Base-by-base conservation (phyloP, 2,797 vertebrate genomes). In the Melanotaenia pygmaea region DNA sequence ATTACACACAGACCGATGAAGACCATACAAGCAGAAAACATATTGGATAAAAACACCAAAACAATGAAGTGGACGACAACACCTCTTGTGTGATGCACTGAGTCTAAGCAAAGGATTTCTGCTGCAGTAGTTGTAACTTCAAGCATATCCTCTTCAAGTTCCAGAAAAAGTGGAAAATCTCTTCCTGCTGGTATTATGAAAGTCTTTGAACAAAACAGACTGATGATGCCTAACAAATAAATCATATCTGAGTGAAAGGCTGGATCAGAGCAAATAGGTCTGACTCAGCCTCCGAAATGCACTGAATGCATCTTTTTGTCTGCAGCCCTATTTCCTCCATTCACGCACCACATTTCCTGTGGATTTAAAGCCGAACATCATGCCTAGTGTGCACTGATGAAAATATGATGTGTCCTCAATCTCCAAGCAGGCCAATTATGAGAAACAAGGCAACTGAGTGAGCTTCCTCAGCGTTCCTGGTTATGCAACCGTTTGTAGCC, bases 401-500 rank as follows among this genome's bases (percentile, higher is more conserved):
- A 82, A 72, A 88, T 59, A 69, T 81, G 60, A 85, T 20, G 50
- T 16, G 30, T 69, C 74, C 58, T 82, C 70, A 70, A 85, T 84
- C 82, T 83, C 81, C 83, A 82, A 87, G 79, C 26, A 50, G 57
- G 77, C 73, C 54, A 83, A 70, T 89, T 79, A 86, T 58, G 50
- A 69, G 70, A 76, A 81, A 80, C 58, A 66, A 72, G 72, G 74
- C 72, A 43, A 77, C 20, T 35, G 79, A 80, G 70, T 47, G 70
- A 80, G 82, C 76, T 60, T 90, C 56, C 64, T 28, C 37, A 59
- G 70, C 64, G 9, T 66, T 66, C 64, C 9, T 24, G 20, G 64
- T 92, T 91, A 88, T 32, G 80, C 83, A 93, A 91, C 81, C 1
- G 40, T 75, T 81, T 74, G 73, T 78, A 70, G 83, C 85, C 84